Evolutionary conservation across 64 coral and sea anemone species (phyloP).

Genomic region (Catalaphyllia jardinei): DNA sequence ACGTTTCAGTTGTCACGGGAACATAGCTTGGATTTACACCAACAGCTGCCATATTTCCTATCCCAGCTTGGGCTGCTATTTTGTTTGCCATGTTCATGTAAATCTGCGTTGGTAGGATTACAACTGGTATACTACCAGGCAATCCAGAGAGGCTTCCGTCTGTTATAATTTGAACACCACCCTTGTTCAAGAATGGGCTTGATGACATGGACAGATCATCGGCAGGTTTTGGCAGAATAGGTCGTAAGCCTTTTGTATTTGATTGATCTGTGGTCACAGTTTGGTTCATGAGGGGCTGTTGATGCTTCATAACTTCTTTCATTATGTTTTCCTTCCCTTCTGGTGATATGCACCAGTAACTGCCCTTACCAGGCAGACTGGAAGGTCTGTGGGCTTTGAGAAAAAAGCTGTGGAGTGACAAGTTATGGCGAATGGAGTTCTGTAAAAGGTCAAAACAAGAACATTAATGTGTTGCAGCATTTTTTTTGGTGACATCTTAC

Average conservation of each 20-base stretch:
- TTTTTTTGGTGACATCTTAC: no score
- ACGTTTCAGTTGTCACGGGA: conserved; percentile 21
- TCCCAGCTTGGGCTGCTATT: conserved; percentile 31
- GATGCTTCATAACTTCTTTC: conserved; percentile 85
- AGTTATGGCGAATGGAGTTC: conserved; percentile 97
- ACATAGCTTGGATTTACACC: conserved; percentile 55
- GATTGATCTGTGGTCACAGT: conserved; percentile 7
- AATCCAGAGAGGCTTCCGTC: conserved; percentile 13
- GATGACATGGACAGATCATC: background rate
- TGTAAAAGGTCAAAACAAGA: conserved; percentile 25
- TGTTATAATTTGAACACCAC: background rate
- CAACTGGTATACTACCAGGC: conserved; percentile 55
- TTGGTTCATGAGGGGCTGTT: conserved; percentile 64
- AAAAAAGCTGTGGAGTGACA: conserved; percentile 97
- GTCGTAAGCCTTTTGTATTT: conserved; percentile 50
- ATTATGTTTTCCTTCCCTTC: conserved; percentile 98
- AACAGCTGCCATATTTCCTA: conserved; percentile 55
- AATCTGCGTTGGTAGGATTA: conserved; percentile 57
- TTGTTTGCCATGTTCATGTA: conserved; percentile 48
- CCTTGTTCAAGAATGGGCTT: background rate
- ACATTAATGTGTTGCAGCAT: no score
- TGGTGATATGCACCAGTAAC: conserved; percentile 93
- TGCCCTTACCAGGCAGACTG: conserved; percentile 87
- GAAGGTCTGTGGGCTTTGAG: conserved; percentile 86
- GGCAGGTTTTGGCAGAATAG: conserved; percentile 86